Conservation (phyloP, 2,113 vertebrate species). For the Phaethon lepturus region DNA sequence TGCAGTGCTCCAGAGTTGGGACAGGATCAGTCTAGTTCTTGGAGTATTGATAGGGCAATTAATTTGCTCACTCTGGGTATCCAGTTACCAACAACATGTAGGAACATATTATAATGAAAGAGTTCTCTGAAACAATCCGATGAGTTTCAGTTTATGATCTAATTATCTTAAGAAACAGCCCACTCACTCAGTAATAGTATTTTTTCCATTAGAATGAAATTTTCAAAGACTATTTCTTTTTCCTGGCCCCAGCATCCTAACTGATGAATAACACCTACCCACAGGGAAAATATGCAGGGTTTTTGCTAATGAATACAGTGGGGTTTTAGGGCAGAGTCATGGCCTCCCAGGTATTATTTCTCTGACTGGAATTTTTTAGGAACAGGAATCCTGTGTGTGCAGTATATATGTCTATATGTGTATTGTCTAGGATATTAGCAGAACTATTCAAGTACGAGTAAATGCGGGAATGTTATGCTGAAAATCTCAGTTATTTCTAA, state of each 20-base stretch:
- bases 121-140: background rate
- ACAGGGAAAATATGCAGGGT: background rate
- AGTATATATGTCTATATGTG: background rate
- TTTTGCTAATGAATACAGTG: background rate
- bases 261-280: background rate
- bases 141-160: background rate
- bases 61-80: background rate
- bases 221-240: background rate
- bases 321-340: background rate
- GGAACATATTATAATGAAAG: background rate
- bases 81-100: background rate
- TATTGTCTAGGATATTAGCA: constrained; percentile 24
- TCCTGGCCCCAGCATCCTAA: background rate
- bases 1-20: background rate
- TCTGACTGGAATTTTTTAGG: background rate
- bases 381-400: background rate
- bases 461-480: constrained; percentile 63
- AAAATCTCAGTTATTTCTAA: constrained; percentile 81
- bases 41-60: background rate
- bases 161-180: background rate
- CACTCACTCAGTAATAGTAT: background rate
- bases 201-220: background rate
- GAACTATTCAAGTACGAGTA: constrained; percentile 35
- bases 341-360: background rate
- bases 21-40: background rate